A percentile compares a stretch with the other conserved stretches of the same genome.
Evolutionary conservation across 2,113 vertebrate species (phyloP).

Genomic region (Hylia prasina): DNA sequence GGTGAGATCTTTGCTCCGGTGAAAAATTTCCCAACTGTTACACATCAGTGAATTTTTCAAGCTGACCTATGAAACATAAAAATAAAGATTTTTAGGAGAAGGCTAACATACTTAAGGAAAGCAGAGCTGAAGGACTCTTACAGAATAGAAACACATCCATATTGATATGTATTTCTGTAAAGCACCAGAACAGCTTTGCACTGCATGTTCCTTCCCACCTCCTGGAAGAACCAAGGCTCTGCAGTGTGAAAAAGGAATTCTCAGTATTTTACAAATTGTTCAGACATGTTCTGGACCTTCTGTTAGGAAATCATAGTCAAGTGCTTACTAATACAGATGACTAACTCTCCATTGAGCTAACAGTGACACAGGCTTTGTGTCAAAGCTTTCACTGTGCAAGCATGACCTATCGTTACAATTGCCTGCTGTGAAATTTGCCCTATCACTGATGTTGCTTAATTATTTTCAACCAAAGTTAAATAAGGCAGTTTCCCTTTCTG

Average conservation of each 20-base stretch:
- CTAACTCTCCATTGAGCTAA: constrained; percentile 25
- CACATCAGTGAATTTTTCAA: not conserved
- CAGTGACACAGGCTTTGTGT: constrained; percentile 12
- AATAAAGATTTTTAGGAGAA: not conserved
- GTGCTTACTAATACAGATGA: constrained; percentile 26
- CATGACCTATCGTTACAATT: not conserved
- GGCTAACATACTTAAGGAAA: not conserved
- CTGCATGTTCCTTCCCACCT: not conserved
- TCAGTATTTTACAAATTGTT: constrained; percentile 35
- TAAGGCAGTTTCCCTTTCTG: not conserved
- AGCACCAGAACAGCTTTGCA: not conserved
- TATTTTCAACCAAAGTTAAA: not conserved
- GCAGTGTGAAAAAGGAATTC: constrained; percentile 14
- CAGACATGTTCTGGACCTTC: constrained; percentile 30
- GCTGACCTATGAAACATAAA: not conserved
- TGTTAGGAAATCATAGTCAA: constrained; percentile 38
- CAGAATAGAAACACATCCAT: not conserved
- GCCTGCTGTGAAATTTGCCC: not conserved
- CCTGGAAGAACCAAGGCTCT: not conserved
- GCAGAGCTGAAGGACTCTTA: not conserved
- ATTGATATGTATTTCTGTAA: not conserved
- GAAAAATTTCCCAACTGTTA: not conserved
- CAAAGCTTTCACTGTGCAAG: constrained; percentile 29
- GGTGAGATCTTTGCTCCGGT: not conserved
- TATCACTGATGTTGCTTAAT: not conserved